phyloP scores from a whole-genome alignment of 1,140 invertebrate species.

The Dendroctonus valens region DNA sequence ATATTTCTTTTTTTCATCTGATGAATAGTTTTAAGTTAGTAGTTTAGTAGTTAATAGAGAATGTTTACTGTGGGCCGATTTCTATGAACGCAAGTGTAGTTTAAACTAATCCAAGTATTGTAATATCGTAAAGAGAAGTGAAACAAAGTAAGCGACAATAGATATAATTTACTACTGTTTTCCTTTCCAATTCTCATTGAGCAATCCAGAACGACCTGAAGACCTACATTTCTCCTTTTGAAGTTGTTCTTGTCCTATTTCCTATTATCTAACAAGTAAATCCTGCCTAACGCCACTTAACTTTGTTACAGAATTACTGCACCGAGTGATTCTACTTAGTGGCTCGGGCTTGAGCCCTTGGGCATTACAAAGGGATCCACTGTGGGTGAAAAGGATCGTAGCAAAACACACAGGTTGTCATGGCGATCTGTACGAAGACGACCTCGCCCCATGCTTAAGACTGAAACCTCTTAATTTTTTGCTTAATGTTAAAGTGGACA shows the following conservation, averaged over 20 bases:
- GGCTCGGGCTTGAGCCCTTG: constrained; percentile 94
- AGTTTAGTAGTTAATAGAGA: too few species aligned
- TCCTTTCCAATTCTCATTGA: background rate
- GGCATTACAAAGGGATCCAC: constrained; percentile 87
- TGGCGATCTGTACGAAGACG: constrained; percentile 72
- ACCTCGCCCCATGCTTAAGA: constrained; percentile 80
- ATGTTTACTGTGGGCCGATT: too few species aligned
- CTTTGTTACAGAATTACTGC: constrained; percentile 74
- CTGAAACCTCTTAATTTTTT: constrained; percentile 70
- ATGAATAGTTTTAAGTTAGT: too few species aligned
- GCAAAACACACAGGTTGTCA: constrained; percentile 76
- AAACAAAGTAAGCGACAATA: too few species aligned
- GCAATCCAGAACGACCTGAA: background rate
- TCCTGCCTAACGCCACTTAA: too few species aligned
- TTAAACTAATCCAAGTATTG: too few species aligned
- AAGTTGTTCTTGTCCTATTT: constrained; percentile 6
- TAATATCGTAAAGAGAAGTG: too few species aligned
- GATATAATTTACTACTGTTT: too few species aligned
- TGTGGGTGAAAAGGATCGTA: constrained; percentile 75
- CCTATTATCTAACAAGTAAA: too few species aligned
- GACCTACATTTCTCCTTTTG: background rate
- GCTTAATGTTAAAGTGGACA: constrained; percentile 66
- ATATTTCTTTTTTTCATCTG: too few species aligned
- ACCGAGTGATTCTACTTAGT: constrained; percentile 87
- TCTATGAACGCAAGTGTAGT: too few species aligned